phyloP scores from a whole-genome alignment of 53 echinoderm and acorn worm genomes.

The Temnopleurus reevesii region DNA sequence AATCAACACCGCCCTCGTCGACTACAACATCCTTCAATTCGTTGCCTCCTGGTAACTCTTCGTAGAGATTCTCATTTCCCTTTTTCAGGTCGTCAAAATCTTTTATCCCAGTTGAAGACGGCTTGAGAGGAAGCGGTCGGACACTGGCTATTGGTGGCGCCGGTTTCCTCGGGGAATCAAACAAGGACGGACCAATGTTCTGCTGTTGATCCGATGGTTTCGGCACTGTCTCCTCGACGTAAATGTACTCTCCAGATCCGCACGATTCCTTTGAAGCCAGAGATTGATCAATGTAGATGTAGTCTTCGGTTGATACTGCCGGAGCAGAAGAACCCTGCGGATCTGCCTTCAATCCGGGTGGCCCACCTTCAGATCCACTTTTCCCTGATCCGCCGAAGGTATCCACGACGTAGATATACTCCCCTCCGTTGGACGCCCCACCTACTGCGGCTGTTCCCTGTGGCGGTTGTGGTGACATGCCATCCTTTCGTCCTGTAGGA shows the following conservation, averaged over 20 bases:
- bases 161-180: not conserved
- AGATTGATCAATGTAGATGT: slow-evolving; percentile 5
- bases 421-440: not conserved
- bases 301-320: not conserved
- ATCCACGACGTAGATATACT: slow-evolving; percentile 19
- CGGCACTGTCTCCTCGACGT: not conserved
- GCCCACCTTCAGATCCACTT: not conserved
- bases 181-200: not conserved
- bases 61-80: not conserved
- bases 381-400: not conserved
- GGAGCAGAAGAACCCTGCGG: not conserved
- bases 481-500: not conserved
- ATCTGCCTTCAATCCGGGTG: not conserved
- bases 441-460: not conserved
- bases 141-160: not conserved
- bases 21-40: not conserved
- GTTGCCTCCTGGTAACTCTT: not conserved
- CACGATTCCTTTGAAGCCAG: not conserved
- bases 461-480: not conserved
- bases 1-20: not conserved
- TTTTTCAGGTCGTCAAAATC: not conserved
- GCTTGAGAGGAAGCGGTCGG: not conserved
- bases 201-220: not conserved
- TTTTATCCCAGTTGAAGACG: not conserved
- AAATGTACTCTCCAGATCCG: not conserved